These are phyloP conservation scores for Siphamia tubifer DNA, from an alignment of 2,113 vertebrate genomes.

Conservation along the genomic window DNA sequence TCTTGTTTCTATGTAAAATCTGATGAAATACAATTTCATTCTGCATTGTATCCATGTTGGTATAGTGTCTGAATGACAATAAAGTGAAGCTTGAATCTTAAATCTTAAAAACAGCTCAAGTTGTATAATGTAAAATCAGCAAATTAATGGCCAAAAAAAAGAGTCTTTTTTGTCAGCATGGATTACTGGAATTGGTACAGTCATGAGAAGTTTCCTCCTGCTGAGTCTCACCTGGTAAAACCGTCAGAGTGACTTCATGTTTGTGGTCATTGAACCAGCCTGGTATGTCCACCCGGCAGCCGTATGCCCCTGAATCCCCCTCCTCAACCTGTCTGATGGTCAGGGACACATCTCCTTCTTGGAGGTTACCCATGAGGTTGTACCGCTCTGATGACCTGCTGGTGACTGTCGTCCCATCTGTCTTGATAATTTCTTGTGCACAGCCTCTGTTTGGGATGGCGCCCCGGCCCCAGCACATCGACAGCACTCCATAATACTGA, in stretches of 20 bases:
- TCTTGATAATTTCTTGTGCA: constrained; percentile 43
- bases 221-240: constrained; percentile 67
- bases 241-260: constrained; percentile 55
- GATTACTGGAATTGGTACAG: too few relatives aligned
- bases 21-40: too few relatives aligned
- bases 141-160: too few relatives aligned
- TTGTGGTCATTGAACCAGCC: constrained; percentile 78
- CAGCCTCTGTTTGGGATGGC: constrained; percentile 62
- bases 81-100: too few relatives aligned
- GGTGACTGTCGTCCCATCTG: constrained; percentile 47
- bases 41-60: too few relatives aligned
- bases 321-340: constrained; percentile 61
- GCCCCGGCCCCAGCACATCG: constrained; percentile 69
- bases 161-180: too few relatives aligned
- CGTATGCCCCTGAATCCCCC: constrained; percentile 65
- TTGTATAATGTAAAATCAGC: too few relatives aligned
- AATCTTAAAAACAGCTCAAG: too few relatives aligned
- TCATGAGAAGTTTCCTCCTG: too few relatives aligned
- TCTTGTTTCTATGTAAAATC: too few relatives aligned
- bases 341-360: constrained; percentile 64
- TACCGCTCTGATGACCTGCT: constrained; percentile 60
- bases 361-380: constrained; percentile 41
- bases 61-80: too few relatives aligned
- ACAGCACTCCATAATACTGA: constrained; percentile 38
- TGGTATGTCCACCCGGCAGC: constrained; percentile 74